Evolutionary conservation across 2,888 invertebrate species (phyloP), one percentile per base, ranked within the genome.

Genomic region (Hyalella azteca): DNA sequence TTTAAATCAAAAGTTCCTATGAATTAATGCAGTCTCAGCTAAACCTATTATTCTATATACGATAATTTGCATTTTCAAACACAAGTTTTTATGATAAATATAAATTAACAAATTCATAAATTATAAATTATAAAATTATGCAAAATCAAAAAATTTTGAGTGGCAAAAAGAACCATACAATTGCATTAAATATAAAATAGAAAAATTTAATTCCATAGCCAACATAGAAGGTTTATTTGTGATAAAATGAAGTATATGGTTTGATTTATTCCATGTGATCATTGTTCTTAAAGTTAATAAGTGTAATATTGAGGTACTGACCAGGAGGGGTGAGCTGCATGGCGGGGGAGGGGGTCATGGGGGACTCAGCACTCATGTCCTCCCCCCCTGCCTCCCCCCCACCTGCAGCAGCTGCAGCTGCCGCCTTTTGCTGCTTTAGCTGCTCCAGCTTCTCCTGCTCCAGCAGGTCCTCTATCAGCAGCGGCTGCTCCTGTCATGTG

Each of bases 401-500:
- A 88, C 66, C 66, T 19, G 39, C 66, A 3, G 66, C 66, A 3
- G 66, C 66, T 36, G 66, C 66, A 36, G 66, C 66, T 39, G 66
- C 78, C 15, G 82, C 81, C 48, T 84, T 84, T 82, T 91, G 90
- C 85, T 92, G 92, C 85, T 93, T 92, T 88, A 94, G 93, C 89
- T 95, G 95, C 89, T 96, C 95, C 77, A 94, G 91, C 89, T 95
- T 96, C 89, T 96, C 96, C 90, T 95, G 94, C 89, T 96, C 95
- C 87, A 96, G 89, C 85, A 96, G 91, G 89, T 96, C 95, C 59
- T 84, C 83, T 45, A 84, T 84, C 15, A 84, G 73, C 40, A 84
- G 80, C 40, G 81, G 81, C 79, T 82, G 82, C 60, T 84, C 83
- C 83, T 84, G 80, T 36, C 45, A 49, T n/a, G n/a, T n/a, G n/a